Percentiles rank a stretch among this genome's conserved stretches.
Evolutionary conservation across 2,113 vertebrate species (phyloP).

Genomic region (rabbit (Oryctolagus cuniculus)): DNA sequence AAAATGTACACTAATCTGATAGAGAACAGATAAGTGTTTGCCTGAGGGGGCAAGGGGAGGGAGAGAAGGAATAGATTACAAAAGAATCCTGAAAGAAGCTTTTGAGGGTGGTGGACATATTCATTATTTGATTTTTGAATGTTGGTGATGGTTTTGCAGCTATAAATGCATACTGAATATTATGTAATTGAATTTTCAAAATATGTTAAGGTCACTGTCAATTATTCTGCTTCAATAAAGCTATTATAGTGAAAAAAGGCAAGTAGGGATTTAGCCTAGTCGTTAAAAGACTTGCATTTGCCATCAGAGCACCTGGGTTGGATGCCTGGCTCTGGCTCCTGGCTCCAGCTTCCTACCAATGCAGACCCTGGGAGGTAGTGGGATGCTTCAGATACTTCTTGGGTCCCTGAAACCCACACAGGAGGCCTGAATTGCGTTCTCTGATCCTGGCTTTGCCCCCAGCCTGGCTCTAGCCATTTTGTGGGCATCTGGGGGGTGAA

Average conservation of each 20-base stretch:
- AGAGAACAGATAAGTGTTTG: conserved; percentile 33
- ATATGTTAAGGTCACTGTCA: conserved; percentile 1
- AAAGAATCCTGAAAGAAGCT: conserved; percentile 4
- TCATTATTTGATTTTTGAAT: conserved; percentile 44
- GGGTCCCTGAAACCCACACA: too few species aligned
- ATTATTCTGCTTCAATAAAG: conserved; percentile 24
- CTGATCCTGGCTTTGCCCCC: too few species aligned
- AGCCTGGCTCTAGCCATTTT: too few species aligned
- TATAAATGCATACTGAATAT: background rate
- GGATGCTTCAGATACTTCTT: too few species aligned
- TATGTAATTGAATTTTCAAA: conserved; percentile 36
- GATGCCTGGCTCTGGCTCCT: too few species aligned
- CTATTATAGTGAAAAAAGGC: conserved; percentile 25
- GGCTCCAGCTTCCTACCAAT: too few species aligned
- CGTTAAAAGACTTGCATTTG: background rate
- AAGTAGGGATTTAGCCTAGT: background rate
- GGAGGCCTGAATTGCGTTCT: too few species aligned
- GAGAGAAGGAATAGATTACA: background rate
- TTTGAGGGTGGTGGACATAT: background rate
- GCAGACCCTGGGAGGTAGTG: too few species aligned
- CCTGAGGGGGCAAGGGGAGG: background rate
- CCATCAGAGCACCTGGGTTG: too few species aligned
- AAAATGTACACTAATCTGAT: conserved; percentile 59
- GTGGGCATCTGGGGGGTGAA: too few species aligned
- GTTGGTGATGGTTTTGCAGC: background rate